Evolutionary conservation across 2,113 vertebrate genomes (phyloP).

Genomic region (Nematolebias whitei): DNA sequence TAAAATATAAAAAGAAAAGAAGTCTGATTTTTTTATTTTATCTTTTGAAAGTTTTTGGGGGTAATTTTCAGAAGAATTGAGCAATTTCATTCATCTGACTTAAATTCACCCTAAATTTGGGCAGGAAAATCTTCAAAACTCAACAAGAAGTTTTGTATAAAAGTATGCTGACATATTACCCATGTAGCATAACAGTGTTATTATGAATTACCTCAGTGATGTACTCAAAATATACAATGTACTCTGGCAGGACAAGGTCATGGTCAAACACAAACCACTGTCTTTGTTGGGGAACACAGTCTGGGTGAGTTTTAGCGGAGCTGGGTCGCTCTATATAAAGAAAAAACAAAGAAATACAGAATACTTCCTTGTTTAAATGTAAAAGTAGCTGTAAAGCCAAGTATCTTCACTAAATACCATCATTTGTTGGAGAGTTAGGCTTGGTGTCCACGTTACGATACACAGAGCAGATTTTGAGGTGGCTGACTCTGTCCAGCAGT

Average conservation of each 20-base stretch:
- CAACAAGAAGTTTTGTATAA: not conserved
- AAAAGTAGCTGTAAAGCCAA: not conserved
- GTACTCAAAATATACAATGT: slow-evolving; percentile 84
- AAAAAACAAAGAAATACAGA: slow-evolving; percentile 16
- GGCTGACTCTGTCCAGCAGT: slow-evolving; percentile 63
- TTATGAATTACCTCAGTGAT: slow-evolving; percentile 71
- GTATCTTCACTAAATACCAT: slow-evolving; percentile 25
- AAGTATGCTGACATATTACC: too few relatives aligned
- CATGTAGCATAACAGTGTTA: not conserved
- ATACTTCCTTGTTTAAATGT: not conserved
- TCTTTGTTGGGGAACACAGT: slow-evolving; percentile 67
- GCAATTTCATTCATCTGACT: not conserved
- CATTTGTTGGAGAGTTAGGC: slow-evolving; percentile 23
- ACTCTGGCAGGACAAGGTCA: slow-evolving; percentile 85
- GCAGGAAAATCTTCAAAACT: not conserved
- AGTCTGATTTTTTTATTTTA: not conserved
- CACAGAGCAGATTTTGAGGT: slow-evolving; percentile 79
- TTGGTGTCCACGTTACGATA: slow-evolving; percentile 75
- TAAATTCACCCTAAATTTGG: not conserved
- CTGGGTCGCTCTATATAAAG: slow-evolving; percentile 41
- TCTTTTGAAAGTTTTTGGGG: too few relatives aligned
- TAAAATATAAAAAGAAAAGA: not conserved
- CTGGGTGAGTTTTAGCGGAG: slow-evolving; percentile 47
- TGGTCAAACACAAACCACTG: slow-evolving; percentile 87
- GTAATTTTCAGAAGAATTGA: slow-evolving; percentile 1